Evolutionary conservation across 2,797 vertebrate species (phyloP).

Genomic region (Macropodus opercularis): DNA sequence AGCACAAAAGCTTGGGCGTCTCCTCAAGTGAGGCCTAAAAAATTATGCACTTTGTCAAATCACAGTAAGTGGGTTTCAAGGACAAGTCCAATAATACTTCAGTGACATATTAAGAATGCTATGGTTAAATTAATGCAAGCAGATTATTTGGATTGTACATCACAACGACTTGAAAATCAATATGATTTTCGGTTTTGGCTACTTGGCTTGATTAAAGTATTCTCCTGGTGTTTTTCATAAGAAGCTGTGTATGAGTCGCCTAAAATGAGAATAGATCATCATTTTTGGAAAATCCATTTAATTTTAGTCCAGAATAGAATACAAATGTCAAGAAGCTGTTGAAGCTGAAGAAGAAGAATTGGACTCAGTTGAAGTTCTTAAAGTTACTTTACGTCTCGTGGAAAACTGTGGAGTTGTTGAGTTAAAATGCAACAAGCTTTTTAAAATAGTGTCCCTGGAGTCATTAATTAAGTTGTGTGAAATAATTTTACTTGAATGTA

Average conservation of each 20-base stretch:
- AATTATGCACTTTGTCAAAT: slow-evolving; percentile 68
- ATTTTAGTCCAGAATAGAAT: neutral
- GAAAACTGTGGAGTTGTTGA: too few relatives aligned
- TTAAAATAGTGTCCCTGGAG: too few relatives aligned
- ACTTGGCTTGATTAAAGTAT: slow-evolving; percentile 13
- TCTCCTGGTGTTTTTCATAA: neutral
- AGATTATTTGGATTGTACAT: slow-evolving; percentile 48
- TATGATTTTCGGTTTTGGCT: slow-evolving; percentile 18
- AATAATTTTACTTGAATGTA: too few relatives aligned
- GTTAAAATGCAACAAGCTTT: too few relatives aligned
- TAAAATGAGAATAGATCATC: neutral
- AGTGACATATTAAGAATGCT: slow-evolving; percentile 56
- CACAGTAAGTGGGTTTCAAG: slow-evolving; percentile 74
- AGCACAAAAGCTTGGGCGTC: slow-evolving; percentile 50
- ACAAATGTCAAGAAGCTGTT: neutral
- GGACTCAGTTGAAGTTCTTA: too few relatives aligned
- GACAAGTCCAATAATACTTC: slow-evolving; percentile 72
- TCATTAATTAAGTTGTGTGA: too few relatives aligned
- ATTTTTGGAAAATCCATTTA: slow-evolving; percentile 2
- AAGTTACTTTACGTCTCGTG: too few relatives aligned
- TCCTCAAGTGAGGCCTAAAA: slow-evolving; percentile 64
- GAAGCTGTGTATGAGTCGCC: neutral
- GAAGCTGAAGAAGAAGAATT: too few relatives aligned
- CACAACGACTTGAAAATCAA: slow-evolving; percentile 33
- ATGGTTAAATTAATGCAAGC: slow-evolving; percentile 51